Evolutionary conservation across 2,797 vertebrate genomes (phyloP).

Genomic region (Bradypus variegatus): DNA sequence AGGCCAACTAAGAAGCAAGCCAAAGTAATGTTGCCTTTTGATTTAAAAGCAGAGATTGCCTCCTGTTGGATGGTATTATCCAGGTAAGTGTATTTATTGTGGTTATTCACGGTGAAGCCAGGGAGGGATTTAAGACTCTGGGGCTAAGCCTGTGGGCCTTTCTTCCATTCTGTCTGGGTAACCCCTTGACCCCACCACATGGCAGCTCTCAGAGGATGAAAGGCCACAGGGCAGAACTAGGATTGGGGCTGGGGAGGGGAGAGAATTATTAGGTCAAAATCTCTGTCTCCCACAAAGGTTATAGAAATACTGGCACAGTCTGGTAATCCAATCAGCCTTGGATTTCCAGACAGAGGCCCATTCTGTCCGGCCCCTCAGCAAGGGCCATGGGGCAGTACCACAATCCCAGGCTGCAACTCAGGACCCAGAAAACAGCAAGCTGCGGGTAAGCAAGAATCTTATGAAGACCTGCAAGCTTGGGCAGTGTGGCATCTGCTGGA

Average conservation of each 20-base stretch:
- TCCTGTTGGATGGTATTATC: not conserved
- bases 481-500: not conserved
- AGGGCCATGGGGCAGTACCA: not conserved
- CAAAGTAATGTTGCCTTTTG: not conserved
- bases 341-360: not conserved
- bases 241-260: not conserved
- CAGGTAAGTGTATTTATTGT: not conserved
- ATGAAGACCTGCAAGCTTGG: not conserved
- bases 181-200: not conserved
- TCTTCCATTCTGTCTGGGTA: not conserved
- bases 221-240: not conserved
- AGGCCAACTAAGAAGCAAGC: not conserved
- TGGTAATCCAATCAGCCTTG: not conserved
- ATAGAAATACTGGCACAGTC: not conserved
- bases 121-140: not conserved
- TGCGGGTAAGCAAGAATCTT: not conserved
- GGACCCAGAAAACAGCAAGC: not conserved
- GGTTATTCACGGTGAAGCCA: not conserved
- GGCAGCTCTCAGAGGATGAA: not conserved
- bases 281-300: not conserved
- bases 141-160: not conserved
- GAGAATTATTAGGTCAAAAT: not conserved
- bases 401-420: not conserved
- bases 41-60: not conserved
- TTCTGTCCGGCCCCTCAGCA: not conserved